Percentiles rank a stretch among this genome's conserved stretches.
Evolutionary conservation across 2,113 vertebrate species (phyloP).

Genomic region (Cyanocitta stelleri): DNA sequence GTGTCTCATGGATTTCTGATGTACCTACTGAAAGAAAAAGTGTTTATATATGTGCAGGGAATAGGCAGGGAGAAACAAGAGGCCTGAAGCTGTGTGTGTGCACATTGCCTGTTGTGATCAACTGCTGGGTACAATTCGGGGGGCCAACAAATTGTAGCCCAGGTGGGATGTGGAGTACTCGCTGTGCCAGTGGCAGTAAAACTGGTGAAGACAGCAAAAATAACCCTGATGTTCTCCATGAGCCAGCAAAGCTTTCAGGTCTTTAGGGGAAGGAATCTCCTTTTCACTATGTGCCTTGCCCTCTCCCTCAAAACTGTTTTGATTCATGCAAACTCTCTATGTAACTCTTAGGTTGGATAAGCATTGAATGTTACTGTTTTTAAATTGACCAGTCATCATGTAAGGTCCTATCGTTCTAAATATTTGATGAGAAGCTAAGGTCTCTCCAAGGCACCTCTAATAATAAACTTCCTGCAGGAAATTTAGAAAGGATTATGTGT

Average conservation of each 20-base stretch:
- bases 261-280: not conserved
- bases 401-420: conserved; percentile 40
- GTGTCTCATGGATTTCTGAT: not conserved
- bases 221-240: not conserved
- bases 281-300: not conserved
- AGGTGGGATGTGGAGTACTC: not conserved
- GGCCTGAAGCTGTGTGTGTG: not conserved
- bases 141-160: not conserved
- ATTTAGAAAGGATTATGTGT: conserved; percentile 62
- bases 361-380: conserved; percentile 50
- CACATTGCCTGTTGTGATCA: not conserved
- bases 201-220: not conserved
- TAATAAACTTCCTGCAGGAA: conserved; percentile 71
- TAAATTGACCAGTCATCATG: conserved; percentile 58
- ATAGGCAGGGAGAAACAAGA: not conserved
- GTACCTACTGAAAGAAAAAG: not conserved
- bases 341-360: not conserved
- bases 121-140: not conserved
- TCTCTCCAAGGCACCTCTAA: conserved; percentile 56
- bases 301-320: not conserved
- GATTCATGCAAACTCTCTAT: not conserved
- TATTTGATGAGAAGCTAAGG: conserved; percentile 58
- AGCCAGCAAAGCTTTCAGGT: not conserved
- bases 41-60: not conserved
- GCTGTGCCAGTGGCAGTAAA: not conserved